Conservation (phyloP, 2,113 vertebrate species). For the Triplophysa siluroides region DNA sequence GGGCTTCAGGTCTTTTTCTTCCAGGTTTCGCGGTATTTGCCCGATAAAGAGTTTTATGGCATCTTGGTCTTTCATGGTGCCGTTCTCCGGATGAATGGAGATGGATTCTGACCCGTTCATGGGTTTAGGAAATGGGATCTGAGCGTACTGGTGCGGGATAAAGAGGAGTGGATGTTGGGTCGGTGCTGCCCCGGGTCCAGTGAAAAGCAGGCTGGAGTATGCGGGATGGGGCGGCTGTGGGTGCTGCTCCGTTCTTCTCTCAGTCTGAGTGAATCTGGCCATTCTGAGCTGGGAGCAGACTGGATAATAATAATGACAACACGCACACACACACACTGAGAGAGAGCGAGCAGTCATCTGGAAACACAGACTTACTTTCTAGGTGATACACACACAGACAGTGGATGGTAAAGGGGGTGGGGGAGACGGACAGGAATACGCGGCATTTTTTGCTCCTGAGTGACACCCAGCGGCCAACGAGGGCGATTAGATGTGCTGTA, state of each 20-base stretch:
- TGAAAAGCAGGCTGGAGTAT: constrained; percentile 76
- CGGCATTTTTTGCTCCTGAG: constrained; percentile 64
- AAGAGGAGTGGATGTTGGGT: constrained; percentile 74
- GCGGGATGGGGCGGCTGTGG: constrained; percentile 74
- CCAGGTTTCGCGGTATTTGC: constrained; percentile 96
- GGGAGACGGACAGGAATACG: constrained; percentile 32
- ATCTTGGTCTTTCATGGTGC: constrained; percentile 95
- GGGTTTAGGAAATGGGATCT: constrained; percentile 84
- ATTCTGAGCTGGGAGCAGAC: constrained; percentile 86
- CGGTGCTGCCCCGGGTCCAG: constrained; percentile 74
- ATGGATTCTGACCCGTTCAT: constrained; percentile 93
- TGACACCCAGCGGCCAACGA: constrained; percentile 64
- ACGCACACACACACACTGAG: constrained; percentile 59
- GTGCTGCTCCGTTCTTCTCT: constrained; percentile 85
- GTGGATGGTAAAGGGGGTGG: constrained; percentile 49
- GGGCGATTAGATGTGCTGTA: constrained; percentile 15
- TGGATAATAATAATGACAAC: constrained; percentile 83
- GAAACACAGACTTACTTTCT: constrained; percentile 80
- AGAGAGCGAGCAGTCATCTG: constrained; percentile 79
- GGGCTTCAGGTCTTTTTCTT: constrained; percentile 95
- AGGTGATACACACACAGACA: constrained; percentile 75
- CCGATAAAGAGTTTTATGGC: constrained; percentile 98
- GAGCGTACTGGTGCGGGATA: constrained; percentile 79
- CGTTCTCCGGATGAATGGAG: constrained; percentile 86
- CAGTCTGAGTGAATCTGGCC: constrained; percentile 93